A percentile compares a stretch with the other conserved stretches of the same genome.
Evolutionary conservation across 2,888 invertebrate genomes (phyloP).

Genomic region (Syritta pipiens): DNA sequence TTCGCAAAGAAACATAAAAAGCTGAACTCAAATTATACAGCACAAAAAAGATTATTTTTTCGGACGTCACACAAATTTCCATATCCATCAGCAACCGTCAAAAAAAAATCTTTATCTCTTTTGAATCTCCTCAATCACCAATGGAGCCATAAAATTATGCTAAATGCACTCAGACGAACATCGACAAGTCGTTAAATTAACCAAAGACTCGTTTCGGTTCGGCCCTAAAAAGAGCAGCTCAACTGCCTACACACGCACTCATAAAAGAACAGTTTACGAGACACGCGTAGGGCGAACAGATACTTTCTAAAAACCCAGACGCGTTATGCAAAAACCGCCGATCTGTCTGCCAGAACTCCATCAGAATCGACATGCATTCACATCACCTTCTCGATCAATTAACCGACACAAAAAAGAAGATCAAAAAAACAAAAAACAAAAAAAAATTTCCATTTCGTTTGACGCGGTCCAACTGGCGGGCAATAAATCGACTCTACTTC

Average conservation of each 20-base stretch:
- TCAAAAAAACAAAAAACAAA: neutral
- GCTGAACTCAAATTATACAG: no score
- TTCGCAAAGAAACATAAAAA: no score
- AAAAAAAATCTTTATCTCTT: neutral
- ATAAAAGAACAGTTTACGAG: no score
- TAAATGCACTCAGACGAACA: constrained; percentile 25
- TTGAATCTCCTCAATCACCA: neutral
- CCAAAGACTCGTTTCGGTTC: no score
- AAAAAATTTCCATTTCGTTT: constrained; percentile 3
- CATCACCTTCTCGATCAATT: constrained; percentile 13
- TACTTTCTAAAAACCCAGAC: neutral
- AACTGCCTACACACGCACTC: no score
- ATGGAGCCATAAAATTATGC: constrained; percentile 10
- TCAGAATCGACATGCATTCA: neutral
- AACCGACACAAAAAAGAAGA: constrained; percentile 2
- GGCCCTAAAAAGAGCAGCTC: no score
- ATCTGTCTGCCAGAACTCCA: neutral
- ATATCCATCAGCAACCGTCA: no score
- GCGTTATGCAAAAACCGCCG: neutral
- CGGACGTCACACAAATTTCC: no score
- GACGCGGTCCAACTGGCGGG: neutral
- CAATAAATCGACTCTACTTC: constrained; percentile 24
- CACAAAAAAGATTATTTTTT: no score
- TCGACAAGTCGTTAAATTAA: neutral
- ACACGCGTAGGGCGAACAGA: neutral